Conservation (phyloP, 2,113 vertebrate species). For the Engystomops pustulosus region DNA sequence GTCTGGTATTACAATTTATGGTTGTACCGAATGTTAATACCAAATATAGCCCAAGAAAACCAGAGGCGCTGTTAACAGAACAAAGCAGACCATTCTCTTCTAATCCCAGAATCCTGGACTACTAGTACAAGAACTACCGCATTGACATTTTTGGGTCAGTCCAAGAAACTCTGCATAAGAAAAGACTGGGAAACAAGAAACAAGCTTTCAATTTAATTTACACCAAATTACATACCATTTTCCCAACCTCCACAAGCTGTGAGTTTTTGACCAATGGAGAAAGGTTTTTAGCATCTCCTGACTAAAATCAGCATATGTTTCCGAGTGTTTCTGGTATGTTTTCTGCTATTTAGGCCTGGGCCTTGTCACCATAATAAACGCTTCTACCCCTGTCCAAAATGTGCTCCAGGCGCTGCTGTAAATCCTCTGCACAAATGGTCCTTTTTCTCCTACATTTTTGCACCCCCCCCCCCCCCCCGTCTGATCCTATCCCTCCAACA, state of each 20-base stretch:
- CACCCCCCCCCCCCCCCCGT: constrained; percentile 33
- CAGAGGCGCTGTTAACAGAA: not conserved
- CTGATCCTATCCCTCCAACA: constrained; percentile 68
- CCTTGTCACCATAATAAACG: constrained; percentile 44
- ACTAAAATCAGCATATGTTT: not conserved
- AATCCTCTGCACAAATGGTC: constrained; percentile 64
- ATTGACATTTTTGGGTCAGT: too few species aligned
- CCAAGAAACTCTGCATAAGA: too few species aligned
- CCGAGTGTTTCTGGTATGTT: constrained; percentile 20
- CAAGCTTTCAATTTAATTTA: too few species aligned
- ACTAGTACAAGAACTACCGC: too few species aligned
- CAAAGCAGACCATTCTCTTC: not conserved
- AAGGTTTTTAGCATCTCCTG: not conserved
- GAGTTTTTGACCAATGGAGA: not conserved
- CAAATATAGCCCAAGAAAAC: not conserved
- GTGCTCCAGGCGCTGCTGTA: constrained; percentile 34
- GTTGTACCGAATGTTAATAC: not conserved
- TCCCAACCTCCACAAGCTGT: not conserved
- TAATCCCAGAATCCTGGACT: not conserved
- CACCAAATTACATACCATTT: not conserved
- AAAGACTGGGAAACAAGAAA: too few species aligned
- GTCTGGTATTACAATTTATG: not conserved
- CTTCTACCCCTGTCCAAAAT: constrained; percentile 55
- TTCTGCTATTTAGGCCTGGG: constrained; percentile 33
- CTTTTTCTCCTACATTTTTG: constrained; percentile 54